Percentiles rank a stretch among this genome's conserved stretches.
Conservation (phyloP, 1,140 invertebrate genomes). For the Lethrus apterus region DNA sequence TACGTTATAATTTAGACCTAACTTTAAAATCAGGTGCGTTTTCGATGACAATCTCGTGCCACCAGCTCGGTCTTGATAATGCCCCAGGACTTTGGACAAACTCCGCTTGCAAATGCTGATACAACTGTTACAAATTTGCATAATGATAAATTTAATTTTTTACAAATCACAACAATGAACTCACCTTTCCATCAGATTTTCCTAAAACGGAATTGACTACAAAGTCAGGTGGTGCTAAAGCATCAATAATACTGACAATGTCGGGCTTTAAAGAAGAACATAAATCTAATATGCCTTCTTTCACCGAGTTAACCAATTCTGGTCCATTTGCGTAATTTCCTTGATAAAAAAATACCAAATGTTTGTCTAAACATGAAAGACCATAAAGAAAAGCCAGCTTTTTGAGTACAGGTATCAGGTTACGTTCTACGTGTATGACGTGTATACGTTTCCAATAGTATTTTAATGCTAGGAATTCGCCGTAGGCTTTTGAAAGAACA, state of each 20-base stretch:
- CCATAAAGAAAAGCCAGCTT: conserved; percentile 66
- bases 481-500: conserved; percentile 68
- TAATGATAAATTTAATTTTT: conserved; percentile 3
- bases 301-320: conserved; percentile 47
- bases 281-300: conserved; percentile 57
- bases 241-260: conserved; percentile 72
- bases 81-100: conserved; percentile 63
- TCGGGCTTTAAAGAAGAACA: conserved; percentile 68
- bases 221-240: conserved; percentile 81
- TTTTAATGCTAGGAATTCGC: conserved; percentile 56
- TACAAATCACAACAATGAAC: conserved; percentile 13
- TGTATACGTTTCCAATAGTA: conserved; percentile 51
- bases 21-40: conserved; percentile 31
- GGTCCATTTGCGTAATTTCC: conserved; percentile 29
- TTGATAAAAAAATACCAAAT: conserved; percentile 48
- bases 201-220: conserved; percentile 80
- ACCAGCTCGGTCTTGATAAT: conserved; percentile 70
- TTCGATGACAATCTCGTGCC: conserved; percentile 58
- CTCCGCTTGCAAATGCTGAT: conserved; percentile 72
- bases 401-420: conserved; percentile 48
- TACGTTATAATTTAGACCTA: conserved; percentile 23
- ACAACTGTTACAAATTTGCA: conserved; percentile 53
- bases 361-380: conserved; percentile 63
- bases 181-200: conserved; percentile 72
- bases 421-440: conserved; percentile 36